Percentiles rank a stretch among this genome's conserved stretches.
Evolutionary conservation across 2,888 invertebrate genomes (phyloP).

Genomic region (Drosophila longiperda): DNA sequence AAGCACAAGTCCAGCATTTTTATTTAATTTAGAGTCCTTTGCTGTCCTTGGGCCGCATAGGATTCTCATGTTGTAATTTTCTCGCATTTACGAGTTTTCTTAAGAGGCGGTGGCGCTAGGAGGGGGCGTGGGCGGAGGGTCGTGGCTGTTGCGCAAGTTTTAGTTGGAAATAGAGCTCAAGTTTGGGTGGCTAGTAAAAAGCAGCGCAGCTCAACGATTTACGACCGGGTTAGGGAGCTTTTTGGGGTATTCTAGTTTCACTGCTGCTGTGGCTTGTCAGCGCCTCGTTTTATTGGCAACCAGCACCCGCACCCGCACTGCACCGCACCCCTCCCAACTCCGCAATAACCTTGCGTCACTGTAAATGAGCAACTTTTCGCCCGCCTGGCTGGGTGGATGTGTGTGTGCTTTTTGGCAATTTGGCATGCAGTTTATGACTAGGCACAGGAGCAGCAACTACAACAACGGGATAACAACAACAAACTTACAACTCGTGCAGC

Average conservation of each 20-base stretch:
- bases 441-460: slow-evolving; percentile 47
- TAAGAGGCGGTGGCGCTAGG: slow-evolving; percentile 11
- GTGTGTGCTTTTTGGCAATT: slow-evolving; percentile 71
- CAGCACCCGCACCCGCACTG: slow-evolving; percentile 10
- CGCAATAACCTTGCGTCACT: slow-evolving; percentile 13
- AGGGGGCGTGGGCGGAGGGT: no score
- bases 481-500: slow-evolving; percentile 61
- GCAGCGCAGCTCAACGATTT: slow-evolving; percentile 60
- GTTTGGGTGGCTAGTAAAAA: slow-evolving; percentile 37
- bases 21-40: slow-evolving; percentile 74
- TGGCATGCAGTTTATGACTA: slow-evolving; percentile 75
- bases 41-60: slow-evolving; percentile 40
- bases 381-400: neutral
- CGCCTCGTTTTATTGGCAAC: slow-evolving; percentile 73
- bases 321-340: neutral
- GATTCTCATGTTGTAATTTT: slow-evolving; percentile 78
- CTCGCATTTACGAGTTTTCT: slow-evolving; percentile 74
- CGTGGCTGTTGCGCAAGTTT: neutral
- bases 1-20: slow-evolving; percentile 50
- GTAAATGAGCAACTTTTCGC: slow-evolving; percentile 75
- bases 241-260: slow-evolving; percentile 17
- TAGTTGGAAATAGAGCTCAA: slow-evolving; percentile 17
- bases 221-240: slow-evolving; percentile 56
- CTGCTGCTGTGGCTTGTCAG: slow-evolving; percentile 62
- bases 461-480: slow-evolving; percentile 17